A percentile compares a stretch with the other conserved stretches of the same genome.
Conservation (phyloP, 2,888 invertebrate species). For the Chaetoderma sp. region DNA sequence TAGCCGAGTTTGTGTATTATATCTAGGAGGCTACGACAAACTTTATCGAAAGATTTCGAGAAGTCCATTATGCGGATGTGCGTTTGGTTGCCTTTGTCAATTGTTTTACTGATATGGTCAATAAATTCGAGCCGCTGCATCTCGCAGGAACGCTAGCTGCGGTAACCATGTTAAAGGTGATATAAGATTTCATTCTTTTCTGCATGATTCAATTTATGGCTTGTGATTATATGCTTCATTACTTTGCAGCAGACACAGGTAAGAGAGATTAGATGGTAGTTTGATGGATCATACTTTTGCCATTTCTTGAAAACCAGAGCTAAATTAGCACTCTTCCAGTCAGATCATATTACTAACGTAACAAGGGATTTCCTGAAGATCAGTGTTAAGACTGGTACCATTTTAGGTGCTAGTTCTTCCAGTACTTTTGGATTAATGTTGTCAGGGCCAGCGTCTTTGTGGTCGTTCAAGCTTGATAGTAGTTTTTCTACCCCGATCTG, state of each 20-base stretch:
- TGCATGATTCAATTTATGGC: too few species aligned
- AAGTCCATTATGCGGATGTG: too few species aligned
- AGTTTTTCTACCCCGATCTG: constrained; percentile 5
- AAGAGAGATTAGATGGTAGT: constrained; percentile 27
- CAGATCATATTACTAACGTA: constrained; percentile 11
- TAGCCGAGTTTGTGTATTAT: too few species aligned
- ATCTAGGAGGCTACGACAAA: too few species aligned
- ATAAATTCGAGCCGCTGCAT: too few species aligned
- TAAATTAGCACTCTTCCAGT: constrained; percentile 25
- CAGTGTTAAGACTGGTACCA: constrained; percentile 13
- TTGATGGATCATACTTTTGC: constrained; percentile 17
- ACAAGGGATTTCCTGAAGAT: constrained; percentile 21
- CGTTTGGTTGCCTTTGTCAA: too few species aligned
- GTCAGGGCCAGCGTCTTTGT: constrained; percentile 31
- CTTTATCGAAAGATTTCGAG: too few species aligned
- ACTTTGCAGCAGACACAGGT: constrained; percentile 25
- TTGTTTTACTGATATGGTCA: too few species aligned
- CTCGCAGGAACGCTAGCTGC: too few species aligned
- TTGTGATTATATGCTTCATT: constrained; percentile 19
- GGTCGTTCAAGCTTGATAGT: constrained; percentile 18
- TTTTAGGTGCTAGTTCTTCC: constrained; percentile 19
- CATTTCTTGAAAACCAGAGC: constrained; percentile 19
- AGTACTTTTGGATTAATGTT: constrained; percentile 17
- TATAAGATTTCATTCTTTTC: too few species aligned
- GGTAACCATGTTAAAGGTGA: too few species aligned